Base-by-base conservation (phyloP, 2,797 vertebrate genomes). In the Paedocypris micromegethes region DNA sequence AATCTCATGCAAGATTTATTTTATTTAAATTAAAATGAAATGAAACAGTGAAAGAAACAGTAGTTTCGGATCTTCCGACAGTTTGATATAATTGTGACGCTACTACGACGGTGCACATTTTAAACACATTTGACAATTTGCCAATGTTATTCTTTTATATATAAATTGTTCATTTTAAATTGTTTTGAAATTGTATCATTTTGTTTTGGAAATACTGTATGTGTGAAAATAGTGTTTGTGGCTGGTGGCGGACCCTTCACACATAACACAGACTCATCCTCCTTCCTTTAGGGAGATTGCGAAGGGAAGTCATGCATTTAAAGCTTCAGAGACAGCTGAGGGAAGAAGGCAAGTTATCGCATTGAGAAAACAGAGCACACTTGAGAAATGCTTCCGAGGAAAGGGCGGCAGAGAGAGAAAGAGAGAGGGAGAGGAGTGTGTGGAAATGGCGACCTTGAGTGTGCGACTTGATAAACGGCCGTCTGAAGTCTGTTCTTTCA, bases 241-340 rank as follows among this genome's bases (percentile, higher is more conserved):
- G 65, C 71, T 65, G 45, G 37, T n/a, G 38, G 64, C 64, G n/a
- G 58, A 56, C 64, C 71, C 57, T 23, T 39, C 51, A 9, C 40
- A 60, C 61, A 38, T 72, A 56, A 67, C 60, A 40, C 8, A 61
- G 70, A 58, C 47, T 64, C 49, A 52, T 66, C 58, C 51, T 43
- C 54, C 23, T 50, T 9, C 46, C 68, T 63, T 55, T 41, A 58
- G 64, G 55, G 59, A 67, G 65, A 68, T 72, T 72, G 59, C 61
- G 65, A 68, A 53, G 68, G 69, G 57, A 45, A 71, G 50, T 64
- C 64, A 64, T 68, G 70, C 75, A 68, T 71, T 68, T 69, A 63
- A 46, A 66, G 53, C 43, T 51, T 46, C 2, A 0, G 50, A 38
- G 50, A 56, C 45, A 53, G 53, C 46, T 41, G 41, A 46, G 60